Percentiles rank a stretch among this genome's conserved stretches.
Evolutionary conservation across 2,888 invertebrate species (phyloP).

Genomic region (Drosophila rellima): DNA sequence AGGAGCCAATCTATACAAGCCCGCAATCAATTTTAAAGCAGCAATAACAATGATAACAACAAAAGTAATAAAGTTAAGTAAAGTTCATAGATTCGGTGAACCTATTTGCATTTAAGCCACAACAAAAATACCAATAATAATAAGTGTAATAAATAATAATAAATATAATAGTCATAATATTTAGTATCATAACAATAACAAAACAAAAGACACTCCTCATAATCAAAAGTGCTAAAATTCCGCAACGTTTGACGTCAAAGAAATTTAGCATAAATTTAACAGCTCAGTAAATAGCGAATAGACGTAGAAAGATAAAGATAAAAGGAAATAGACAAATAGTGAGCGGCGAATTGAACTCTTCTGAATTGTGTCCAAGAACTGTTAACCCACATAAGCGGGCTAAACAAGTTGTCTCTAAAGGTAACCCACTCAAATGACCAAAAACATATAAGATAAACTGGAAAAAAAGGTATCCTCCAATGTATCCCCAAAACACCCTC

Average conservation of each 20-base stretch:
- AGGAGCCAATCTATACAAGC: conserved; percentile 53
- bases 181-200: conserved; percentile 34
- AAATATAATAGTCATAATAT: conserved; percentile 28
- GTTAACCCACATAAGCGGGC: conserved; percentile 74
- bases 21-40: conserved; percentile 14
- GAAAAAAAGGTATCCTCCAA: conserved; percentile 32
- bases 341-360: conserved; percentile 13
- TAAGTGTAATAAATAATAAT: conserved; percentile 11
- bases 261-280: conserved; percentile 47
- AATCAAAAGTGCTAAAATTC: conserved; percentile 24
- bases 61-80: conserved; percentile 40
- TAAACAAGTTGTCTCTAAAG: conserved; percentile 44
- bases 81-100: conserved; percentile 33
- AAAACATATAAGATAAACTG: conserved; percentile 27
- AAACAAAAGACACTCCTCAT: conserved; percentile 12
- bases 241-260: conserved; percentile 45
- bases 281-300: conserved; percentile 15
- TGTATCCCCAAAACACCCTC: conserved; percentile 28
- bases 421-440: conserved; percentile 24
- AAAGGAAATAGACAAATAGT: not conserved
- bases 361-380: conserved; percentile 66
- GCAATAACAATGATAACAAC: conserved; percentile 36
- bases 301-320: not conserved
- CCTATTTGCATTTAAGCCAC: conserved; percentile 18
- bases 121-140: conserved; percentile 26